Evolutionary conservation across 2,113 vertebrate genomes (phyloP).

Genomic region (Pluvianellus socialis): DNA sequence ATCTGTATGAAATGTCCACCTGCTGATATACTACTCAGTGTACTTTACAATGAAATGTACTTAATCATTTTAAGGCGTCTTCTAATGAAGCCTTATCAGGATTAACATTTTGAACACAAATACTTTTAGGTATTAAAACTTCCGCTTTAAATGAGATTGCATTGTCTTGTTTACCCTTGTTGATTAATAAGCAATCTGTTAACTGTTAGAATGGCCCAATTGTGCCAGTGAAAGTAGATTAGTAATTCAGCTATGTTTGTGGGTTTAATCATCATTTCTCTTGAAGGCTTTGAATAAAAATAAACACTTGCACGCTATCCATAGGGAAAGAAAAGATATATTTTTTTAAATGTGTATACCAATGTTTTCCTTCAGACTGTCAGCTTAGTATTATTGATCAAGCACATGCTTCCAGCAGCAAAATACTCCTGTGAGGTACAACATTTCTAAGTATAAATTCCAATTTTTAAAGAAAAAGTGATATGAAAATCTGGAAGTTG

Average conservation of each 20-base stretch:
- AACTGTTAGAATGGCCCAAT: conserved; percentile 71
- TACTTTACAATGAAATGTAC: conserved; percentile 69
- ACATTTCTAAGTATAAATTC: conserved; percentile 10
- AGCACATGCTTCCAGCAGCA: conserved; percentile 18
- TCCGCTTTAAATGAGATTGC: conserved; percentile 75
- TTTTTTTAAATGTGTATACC: conserved; percentile 51
- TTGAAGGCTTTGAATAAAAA: conserved; percentile 69
- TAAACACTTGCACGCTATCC: conserved; percentile 44
- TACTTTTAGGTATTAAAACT: conserved; percentile 76
- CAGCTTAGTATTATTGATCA: conserved; percentile 36
- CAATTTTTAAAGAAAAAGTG: conserved; percentile 18
- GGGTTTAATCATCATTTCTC: conserved; percentile 73
- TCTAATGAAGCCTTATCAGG: conserved; percentile 74
- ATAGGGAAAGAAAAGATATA: conserved; percentile 53
- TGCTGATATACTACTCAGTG: conserved; percentile 65
- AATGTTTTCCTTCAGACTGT: conserved; percentile 51
- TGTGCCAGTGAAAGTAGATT: conserved; percentile 71
- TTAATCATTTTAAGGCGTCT: conserved; percentile 74
- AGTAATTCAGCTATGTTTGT: conserved; percentile 72
- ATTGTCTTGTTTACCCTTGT: conserved; percentile 81
- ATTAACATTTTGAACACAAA: conserved; percentile 81
- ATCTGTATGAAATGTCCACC: conserved; percentile 77
- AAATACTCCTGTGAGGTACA: conserved; percentile 28
- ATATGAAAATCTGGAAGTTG: neutral
- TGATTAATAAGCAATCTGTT: conserved; percentile 83